phyloP scores from a whole-genome alignment of 2,888 invertebrate species.

The Hoplodrina blanda region DNA sequence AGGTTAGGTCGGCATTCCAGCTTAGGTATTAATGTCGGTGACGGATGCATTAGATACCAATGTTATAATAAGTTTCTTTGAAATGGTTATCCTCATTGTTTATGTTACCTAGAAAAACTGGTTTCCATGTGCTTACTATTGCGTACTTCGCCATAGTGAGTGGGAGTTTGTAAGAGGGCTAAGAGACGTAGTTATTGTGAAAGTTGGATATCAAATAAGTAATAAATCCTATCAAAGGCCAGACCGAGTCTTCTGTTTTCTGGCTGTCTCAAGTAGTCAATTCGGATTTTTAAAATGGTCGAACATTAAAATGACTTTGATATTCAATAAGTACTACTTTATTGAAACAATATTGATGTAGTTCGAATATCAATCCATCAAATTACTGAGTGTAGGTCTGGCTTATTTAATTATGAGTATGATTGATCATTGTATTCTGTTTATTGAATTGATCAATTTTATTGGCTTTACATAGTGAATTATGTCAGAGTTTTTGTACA shows the following conservation, averaged over 20 bases:
- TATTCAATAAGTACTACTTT: background rate
- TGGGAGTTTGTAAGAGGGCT: slow-evolving; percentile 26
- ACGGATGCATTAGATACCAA: background rate
- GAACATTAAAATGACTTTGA: slow-evolving; percentile 1
- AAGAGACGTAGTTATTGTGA: slow-evolving; percentile 29
- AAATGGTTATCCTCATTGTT: slow-evolving; percentile 6
- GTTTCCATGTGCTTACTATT: background rate
- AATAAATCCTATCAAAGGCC: background rate
- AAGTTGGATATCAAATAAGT: background rate
- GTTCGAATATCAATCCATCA: slow-evolving; percentile 21
- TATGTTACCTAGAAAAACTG: slow-evolving; percentile 4
- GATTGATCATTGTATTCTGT: slow-evolving; percentile 36
- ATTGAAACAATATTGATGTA: slow-evolving; percentile 30
- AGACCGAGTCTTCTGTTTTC: background rate
- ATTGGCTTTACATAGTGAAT: slow-evolving; percentile 8
- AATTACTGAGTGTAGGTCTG: background rate
- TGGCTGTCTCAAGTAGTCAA: too few relatives aligned
- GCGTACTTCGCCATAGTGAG: slow-evolving; percentile 1
- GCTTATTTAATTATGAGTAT: slow-evolving; percentile 28
- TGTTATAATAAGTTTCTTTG: background rate
- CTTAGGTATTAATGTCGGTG: background rate
- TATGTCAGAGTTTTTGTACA: background rate
- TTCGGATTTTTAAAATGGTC: background rate
- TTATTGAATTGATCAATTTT: slow-evolving; percentile 11
- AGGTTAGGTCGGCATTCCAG: background rate